Conservation (phyloP, 2,888 invertebrate genomes). For the Hesperia comma region DNA sequence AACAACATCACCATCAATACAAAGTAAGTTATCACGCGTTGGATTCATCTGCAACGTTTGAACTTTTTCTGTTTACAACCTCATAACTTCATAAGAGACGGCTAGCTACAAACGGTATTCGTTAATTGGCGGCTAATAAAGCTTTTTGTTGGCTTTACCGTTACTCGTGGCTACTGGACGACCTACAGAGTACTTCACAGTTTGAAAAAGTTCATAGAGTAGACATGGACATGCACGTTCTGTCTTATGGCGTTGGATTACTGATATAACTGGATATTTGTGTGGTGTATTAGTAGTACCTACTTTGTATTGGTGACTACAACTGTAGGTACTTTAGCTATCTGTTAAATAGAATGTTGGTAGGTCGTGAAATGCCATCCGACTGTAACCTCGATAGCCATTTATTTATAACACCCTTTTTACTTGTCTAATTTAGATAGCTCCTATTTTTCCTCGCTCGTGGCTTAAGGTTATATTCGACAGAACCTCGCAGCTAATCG, state of each 20-base stretch:
- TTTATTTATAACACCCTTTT: constrained; percentile 47
- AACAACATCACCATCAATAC: constrained; percentile 13
- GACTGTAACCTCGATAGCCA: constrained; percentile 44
- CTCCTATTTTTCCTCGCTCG: constrained; percentile 20
- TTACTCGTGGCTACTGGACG: constrained; percentile 36
- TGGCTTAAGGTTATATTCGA: constrained; percentile 17
- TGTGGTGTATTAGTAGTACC: constrained; percentile 24
- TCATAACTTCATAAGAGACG: constrained; percentile 31
- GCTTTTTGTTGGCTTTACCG: constrained; percentile 29
- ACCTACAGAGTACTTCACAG: constrained; percentile 35
- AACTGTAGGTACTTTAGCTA: constrained; percentile 9
- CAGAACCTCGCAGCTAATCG: background rate
- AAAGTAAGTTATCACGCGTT: constrained; percentile 21
- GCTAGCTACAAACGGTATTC: constrained; percentile 32
- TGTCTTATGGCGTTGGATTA: constrained; percentile 23
- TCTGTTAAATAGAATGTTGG: constrained; percentile 36
- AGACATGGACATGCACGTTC: constrained; percentile 13
- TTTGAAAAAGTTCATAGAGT: constrained; percentile 31
- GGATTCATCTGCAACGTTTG: constrained; percentile 21
- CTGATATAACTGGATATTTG: constrained; percentile 29
- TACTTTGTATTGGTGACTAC: constrained; percentile 7
- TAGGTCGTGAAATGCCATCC: constrained; percentile 67
- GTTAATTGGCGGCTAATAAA: constrained; percentile 37
- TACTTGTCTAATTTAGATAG: constrained; percentile 27
- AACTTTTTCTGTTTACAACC: constrained; percentile 26